Percentiles rank a stretch among this genome's conserved stretches.
phyloP scores from a whole-genome alignment of 2,113 vertebrate genomes.

The Gila orcuttii region DNA sequence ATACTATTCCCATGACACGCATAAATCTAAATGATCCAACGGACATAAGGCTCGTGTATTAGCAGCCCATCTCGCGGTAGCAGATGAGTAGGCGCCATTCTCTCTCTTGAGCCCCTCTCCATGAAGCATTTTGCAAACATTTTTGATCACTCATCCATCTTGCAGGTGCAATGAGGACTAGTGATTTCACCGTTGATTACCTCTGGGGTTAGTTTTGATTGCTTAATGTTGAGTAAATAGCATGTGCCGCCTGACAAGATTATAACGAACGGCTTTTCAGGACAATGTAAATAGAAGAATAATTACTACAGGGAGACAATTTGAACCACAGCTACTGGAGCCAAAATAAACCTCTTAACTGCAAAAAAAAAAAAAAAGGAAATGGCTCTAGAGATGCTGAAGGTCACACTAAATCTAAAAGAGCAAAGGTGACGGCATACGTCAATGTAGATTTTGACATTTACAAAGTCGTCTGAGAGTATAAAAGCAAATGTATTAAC shows the following conservation, averaged over 20 bases:
- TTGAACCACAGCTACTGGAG: conserved; percentile 30
- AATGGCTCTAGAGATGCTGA: conserved; percentile 20
- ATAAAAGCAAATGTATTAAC: conserved; percentile 47
- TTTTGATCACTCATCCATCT: conserved; percentile 73
- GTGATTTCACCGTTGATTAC: conserved; percentile 77
- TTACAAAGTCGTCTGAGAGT: conserved; percentile 43
- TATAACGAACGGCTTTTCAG: conserved; percentile 59
- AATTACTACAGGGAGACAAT: conserved; percentile 62
- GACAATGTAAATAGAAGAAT: conserved; percentile 69
- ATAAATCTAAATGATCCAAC: conserved; percentile 36
- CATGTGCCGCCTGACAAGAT: conserved; percentile 61
- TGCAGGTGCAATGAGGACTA: conserved; percentile 65
- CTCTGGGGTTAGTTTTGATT: conserved; percentile 69
- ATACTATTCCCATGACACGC: conserved; percentile 30
- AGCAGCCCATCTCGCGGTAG: background rate
- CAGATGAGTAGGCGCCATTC: conserved; percentile 5
- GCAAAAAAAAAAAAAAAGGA: background rate
- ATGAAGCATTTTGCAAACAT: conserved; percentile 67
- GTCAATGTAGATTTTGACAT: conserved; percentile 57
- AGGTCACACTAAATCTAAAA: conserved; percentile 48
- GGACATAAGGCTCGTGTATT: background rate
- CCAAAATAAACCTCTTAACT: conserved; percentile 36
- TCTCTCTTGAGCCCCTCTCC: conserved; percentile 31
- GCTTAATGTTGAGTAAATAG: conserved; percentile 72
- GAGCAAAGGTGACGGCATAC: conserved; percentile 57